phyloP scores from a whole-genome alignment of 1,140 invertebrate genomes.

The Contarinia nasturtii region DNA sequence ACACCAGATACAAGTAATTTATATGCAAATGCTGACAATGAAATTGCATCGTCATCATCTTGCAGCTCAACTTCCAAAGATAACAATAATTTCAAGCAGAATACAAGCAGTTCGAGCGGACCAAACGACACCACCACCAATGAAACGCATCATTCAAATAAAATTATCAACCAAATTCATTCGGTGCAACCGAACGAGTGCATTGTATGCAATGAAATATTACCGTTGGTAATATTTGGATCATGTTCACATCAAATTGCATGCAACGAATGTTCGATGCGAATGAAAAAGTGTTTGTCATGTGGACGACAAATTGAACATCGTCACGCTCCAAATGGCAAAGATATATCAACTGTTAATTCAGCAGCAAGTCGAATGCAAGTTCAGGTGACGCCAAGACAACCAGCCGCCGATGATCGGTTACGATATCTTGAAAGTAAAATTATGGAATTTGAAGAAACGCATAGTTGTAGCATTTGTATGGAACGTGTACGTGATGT shows the following conservation, averaged over 20 bases:
- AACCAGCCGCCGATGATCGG: constrained; percentile 35
- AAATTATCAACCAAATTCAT: constrained; percentile 1
- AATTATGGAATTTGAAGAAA: constrained; percentile 76
- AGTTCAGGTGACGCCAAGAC: constrained; percentile 26
- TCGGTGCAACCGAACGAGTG: constrained; percentile 32
- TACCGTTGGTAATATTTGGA: constrained; percentile 35
- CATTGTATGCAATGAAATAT: constrained; percentile 49
- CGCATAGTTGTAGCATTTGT: constrained; percentile 56
- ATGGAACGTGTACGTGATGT: constrained; percentile 62
- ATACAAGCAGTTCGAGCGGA: not conserved
- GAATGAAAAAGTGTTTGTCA: constrained; percentile 63
- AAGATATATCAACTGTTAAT: constrained; percentile 15
- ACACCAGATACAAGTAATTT: constrained; percentile 8
- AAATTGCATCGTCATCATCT: not conserved
- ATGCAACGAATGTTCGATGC: constrained; percentile 54
- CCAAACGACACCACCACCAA: constrained; percentile 2
- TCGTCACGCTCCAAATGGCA: constrained; percentile 22
- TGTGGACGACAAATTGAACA: constrained; percentile 41
- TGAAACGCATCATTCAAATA: constrained; percentile 1
- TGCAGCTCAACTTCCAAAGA: not conserved
- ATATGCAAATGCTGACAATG: constrained; percentile 1
- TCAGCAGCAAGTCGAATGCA: constrained; percentile 24
- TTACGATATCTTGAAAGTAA: constrained; percentile 62
- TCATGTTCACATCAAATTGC: constrained; percentile 57
- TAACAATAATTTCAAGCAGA: constrained; percentile 1